Evolutionary conservation across 1,140 invertebrate genomes (phyloP), one percentile per base, ranked within the genome.

Genomic region (Neodiprion pinetum): DNA sequence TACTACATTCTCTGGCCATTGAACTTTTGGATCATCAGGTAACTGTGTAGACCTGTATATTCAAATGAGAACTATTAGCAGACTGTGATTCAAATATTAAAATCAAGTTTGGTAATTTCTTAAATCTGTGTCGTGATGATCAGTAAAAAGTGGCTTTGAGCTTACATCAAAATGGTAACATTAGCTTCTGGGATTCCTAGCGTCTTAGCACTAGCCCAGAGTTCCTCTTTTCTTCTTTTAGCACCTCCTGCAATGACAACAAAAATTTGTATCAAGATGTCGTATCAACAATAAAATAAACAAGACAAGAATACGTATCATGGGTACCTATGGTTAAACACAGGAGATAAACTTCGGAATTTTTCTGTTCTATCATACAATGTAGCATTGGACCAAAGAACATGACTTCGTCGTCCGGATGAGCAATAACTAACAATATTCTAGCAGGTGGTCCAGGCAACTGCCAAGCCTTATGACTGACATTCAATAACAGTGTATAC

Each of bases 391-490:
- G 98, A 0, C 96, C 96, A 87, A 99, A 99, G 87, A 99, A 99
- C 98, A 99, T 99, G 77, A 96, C 96, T 86, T 99, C 98, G 84
- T 98, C 96, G 88, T 99, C 98, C 9, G 98, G 98, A 91, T 99
- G 98, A 28, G 97, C 97, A 12, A 92, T 96, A 0, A 98, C 92
- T 50, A 99, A 84, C 17, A 99, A 86, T 53, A 97, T 91, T 80
- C 94, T 87, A 4, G 74, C 66, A 14, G 85, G 86, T 72, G 88
- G 86, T 70, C 88, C 88, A 28, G 88, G 87, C 71, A 89, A 72
- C 73, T 89, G 87, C 88, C 88, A 89, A 70, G 84, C 84, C 74
- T 69, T 75, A 71, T 87, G 86, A 79, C 79, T 82, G 9, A 88
- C 84, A 75, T 69, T 79, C 72, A 86, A 87, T 10, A 89, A 78